A percentile compares a stretch with the other conserved stretches of the same genome.
These are phyloP conservation scores for Oxyura jamaicensis DNA, from an alignment of 2,113 vertebrate species.

Conservation along the genomic window DNA sequence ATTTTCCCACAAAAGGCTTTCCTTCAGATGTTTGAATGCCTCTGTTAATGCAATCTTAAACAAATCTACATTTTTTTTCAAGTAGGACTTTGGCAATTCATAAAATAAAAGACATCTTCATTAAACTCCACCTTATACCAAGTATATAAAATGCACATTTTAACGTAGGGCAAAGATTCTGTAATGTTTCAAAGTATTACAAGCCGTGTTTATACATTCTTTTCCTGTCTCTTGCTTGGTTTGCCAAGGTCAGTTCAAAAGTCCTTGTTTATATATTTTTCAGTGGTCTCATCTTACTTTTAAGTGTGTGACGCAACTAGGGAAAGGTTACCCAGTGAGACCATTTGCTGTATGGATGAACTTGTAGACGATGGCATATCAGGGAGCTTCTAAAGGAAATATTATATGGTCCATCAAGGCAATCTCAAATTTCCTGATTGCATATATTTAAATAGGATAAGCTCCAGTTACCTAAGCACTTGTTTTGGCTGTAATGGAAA, in stretches of 20 bases:
- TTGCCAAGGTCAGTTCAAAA: constrained; percentile 41
- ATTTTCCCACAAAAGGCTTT: background rate
- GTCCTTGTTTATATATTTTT: constrained; percentile 55
- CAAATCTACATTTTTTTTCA: background rate
- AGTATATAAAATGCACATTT: background rate
- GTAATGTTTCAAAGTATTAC: background rate
- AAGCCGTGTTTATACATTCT: constrained; percentile 12
- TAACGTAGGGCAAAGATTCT: background rate
- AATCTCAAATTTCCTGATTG: constrained; percentile 81
- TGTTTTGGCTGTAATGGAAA: constrained; percentile 74
- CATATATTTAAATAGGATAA: constrained; percentile 80
- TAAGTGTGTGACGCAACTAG: constrained; percentile 59
- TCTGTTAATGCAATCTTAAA: background rate
- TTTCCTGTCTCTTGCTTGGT: constrained; percentile 9
- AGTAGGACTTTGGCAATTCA: background rate
- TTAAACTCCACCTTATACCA: background rate
- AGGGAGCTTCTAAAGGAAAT: constrained; percentile 80
- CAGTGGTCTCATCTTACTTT: constrained; percentile 71
- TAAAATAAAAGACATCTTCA: background rate
- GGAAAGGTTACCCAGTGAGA: constrained; percentile 72
- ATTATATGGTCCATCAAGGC: constrained; percentile 81
- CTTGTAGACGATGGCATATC: constrained; percentile 75
- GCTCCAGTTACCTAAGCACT: constrained; percentile 74
- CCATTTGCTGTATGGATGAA: constrained; percentile 75
- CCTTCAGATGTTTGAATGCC: background rate